Evolutionary conservation across 2,797 vertebrate genomes (phyloP).

Genomic region (Furcifer pardalis): DNA sequence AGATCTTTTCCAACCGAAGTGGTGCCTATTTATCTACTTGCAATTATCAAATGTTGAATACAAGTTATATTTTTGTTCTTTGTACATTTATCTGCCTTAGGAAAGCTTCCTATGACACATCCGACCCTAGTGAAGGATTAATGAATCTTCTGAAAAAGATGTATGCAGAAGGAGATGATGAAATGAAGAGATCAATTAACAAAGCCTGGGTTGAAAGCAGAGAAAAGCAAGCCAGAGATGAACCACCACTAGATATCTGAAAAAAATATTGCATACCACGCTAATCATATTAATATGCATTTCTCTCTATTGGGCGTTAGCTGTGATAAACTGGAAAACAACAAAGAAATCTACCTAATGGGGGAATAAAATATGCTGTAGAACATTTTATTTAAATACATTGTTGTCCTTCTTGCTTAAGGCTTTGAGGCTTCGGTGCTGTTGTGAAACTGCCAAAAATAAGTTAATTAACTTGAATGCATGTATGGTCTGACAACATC

Average conservation of each 20-base stretch:
- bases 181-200: slow-evolving; percentile 97
- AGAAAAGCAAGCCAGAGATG: slow-evolving; percentile 91
- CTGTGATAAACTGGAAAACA: slow-evolving; percentile 62
- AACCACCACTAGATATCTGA: slow-evolving; percentile 84
- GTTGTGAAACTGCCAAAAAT: slow-evolving; percentile 22
- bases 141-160: slow-evolving; percentile 98
- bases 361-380: slow-evolving; percentile 72
- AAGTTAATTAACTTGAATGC: neutral
- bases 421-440: slow-evolving; percentile 1
- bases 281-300: slow-evolving; percentile 64
- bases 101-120: slow-evolving; percentile 81
- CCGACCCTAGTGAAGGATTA: slow-evolving; percentile 91
- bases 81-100: slow-evolving; percentile 43
- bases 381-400: slow-evolving; percentile 57
- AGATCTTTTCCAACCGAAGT: no score
- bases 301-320: slow-evolving; percentile 64
- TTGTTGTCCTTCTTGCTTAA: slow-evolving; percentile 50
- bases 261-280: slow-evolving; percentile 19
- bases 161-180: slow-evolving; percentile 95
- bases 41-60: no score
- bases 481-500: neutral
- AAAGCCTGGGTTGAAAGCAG: slow-evolving; percentile 97
- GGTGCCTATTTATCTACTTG: no score
- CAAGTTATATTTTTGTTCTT: neutral
- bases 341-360: slow-evolving; percentile 65